Evolutionary conservation across 2,113 vertebrate genomes (phyloP).

Genomic region (Proterorhinus semilunaris): DNA sequence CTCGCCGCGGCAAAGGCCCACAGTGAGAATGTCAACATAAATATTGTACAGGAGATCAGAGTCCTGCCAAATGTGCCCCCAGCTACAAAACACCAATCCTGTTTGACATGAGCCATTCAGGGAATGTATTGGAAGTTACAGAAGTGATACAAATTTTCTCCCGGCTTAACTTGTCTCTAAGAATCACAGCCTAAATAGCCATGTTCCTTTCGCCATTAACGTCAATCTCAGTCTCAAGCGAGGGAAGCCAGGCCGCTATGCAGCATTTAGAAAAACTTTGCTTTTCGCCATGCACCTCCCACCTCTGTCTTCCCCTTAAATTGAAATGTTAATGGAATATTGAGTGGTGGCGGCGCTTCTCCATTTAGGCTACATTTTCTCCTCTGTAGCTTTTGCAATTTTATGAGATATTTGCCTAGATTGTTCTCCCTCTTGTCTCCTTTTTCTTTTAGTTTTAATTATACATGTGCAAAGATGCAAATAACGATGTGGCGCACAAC

Average conservation of each 20-base stretch:
- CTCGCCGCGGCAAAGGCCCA: conserved; percentile 4
- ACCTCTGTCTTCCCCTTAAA: conserved; percentile 30
- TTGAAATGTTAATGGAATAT: conserved; percentile 53
- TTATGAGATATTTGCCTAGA: conserved; percentile 10
- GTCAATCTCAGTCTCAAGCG: background rate
- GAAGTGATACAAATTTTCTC: background rate
- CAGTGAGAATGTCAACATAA: conserved; percentile 30
- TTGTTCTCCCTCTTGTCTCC: conserved; percentile 7
- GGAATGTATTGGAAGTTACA: background rate
- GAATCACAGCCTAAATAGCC: background rate
- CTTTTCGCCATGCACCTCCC: conserved; percentile 13
- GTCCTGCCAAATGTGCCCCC: conserved; percentile 17
- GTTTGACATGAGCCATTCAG: conserved; percentile 18
- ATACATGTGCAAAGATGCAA: conserved; percentile 46
- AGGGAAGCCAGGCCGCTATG: background rate
- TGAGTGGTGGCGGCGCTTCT: conserved; percentile 29
- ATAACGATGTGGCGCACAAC: background rate
- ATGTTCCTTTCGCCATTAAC: background rate
- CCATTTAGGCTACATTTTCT: conserved; percentile 27
- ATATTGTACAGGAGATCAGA: conserved; percentile 9
- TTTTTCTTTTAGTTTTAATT: conserved; percentile 42
- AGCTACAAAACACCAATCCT: background rate
- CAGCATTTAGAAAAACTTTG: background rate
- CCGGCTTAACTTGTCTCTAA: background rate
- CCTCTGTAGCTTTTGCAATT: conserved; percentile 23